phyloP scores from a whole-genome alignment of 2,797 vertebrate species.

The Chiroxiphia lanceolata region DNA sequence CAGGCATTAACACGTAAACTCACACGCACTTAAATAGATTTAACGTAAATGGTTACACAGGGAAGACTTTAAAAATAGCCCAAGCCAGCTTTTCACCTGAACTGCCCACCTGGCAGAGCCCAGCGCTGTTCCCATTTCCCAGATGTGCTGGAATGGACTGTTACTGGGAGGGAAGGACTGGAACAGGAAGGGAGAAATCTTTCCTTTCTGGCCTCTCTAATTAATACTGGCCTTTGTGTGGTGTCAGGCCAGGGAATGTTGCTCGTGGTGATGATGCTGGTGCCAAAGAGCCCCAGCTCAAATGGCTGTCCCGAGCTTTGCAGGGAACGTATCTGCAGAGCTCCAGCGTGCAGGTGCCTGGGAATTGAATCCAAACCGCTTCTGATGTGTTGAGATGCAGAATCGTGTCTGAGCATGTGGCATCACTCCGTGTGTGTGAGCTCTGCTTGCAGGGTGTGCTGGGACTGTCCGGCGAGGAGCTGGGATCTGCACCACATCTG shows the following conservation, averaged over 20 bases:
- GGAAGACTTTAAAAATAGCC: neutral
- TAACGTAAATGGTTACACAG: neutral
- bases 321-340: neutral
- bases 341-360: neutral
- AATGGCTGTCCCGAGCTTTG: neutral
- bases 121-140: neutral
- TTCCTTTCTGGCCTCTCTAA: neutral
- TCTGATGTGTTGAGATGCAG: neutral
- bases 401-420: accelerated
- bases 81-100: neutral
- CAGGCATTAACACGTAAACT: constrained; percentile 1
- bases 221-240: constrained; percentile 9
- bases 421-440: neutral
- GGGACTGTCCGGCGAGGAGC: neutral
- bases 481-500: neutral
- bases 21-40: neutral
- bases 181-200: neutral
- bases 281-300: neutral
- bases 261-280: neutral
- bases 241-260: neutral
- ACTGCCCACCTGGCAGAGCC: neutral
- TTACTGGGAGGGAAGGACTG: neutral
- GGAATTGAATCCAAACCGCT: neutral
- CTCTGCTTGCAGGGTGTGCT: neutral
- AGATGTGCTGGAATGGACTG: neutral